phyloP scores from a whole-genome alignment of 2,888 invertebrate genomes.

The Chromoteleia sp. region DNA sequence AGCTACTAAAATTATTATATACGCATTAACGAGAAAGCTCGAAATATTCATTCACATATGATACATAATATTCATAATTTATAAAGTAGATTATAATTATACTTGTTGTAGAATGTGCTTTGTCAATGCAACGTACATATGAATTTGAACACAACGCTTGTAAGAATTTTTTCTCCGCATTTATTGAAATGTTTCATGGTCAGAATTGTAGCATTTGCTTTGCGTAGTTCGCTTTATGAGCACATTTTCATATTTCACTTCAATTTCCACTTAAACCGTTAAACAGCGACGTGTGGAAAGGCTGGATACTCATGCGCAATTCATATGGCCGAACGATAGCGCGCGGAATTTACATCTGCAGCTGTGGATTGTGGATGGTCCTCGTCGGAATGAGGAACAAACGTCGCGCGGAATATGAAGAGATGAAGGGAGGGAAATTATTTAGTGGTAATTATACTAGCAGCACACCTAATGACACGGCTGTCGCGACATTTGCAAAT shows the following conservation, averaged over 20 bases:
- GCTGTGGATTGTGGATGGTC: constrained; percentile 75
- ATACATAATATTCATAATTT: constrained; percentile 1
- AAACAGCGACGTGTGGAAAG: constrained; percentile 79
- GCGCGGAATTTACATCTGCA: constrained; percentile 79
- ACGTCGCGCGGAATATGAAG: constrained; percentile 61
- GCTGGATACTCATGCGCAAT: constrained; percentile 81
- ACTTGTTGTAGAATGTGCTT: constrained; percentile 41
- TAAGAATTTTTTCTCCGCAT: constrained; percentile 66
- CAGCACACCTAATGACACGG: constrained; percentile 76
- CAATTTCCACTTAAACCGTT: constrained; percentile 81
- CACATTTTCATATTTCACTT: constrained; percentile 83
- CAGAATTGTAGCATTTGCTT: constrained; percentile 66
- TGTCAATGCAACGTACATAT: constrained; percentile 51
- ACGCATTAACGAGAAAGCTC: background rate
- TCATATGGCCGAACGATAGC: constrained; percentile 78
- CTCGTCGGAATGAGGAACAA: constrained; percentile 72
- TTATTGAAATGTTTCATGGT: constrained; percentile 69
- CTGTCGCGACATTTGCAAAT: constrained; percentile 69
- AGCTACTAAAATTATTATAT: background rate
- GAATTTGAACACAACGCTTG: constrained; percentile 50
- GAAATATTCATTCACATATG: constrained; percentile 20
- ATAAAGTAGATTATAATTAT: constrained; percentile 23
- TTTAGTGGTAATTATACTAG: constrained; percentile 83
- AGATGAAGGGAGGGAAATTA: constrained; percentile 77
- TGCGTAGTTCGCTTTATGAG: constrained; percentile 68